These are phyloP conservation scores for Amaurobius ferox DNA, from an alignment of 2,888 invertebrate genomes.

Conservation along the genomic window DNA sequence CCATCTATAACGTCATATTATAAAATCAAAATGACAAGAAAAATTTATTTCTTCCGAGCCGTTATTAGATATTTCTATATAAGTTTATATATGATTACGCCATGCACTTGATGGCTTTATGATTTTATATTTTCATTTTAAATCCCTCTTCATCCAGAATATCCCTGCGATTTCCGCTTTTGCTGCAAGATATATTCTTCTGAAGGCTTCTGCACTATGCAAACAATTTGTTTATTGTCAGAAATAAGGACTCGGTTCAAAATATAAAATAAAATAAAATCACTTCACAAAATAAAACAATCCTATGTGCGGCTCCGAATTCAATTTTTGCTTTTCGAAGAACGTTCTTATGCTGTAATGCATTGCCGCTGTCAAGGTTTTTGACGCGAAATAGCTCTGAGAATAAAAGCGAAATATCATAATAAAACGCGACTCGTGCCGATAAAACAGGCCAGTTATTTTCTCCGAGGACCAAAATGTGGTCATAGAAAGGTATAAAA, in stretches of 20 bases:
- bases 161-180: neutral
- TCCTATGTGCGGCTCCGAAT: conserved; percentile 49
- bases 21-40: no score
- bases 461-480: conserved; percentile 41
- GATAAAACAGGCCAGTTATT: conserved; percentile 66
- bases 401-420: conserved; percentile 70
- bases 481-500: conserved; percentile 65
- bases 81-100: no score
- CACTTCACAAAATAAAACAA: conserved; percentile 65
- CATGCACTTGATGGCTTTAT: neutral
- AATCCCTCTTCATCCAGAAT: neutral
- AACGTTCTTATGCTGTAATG: conserved; percentile 59
- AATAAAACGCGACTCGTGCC: conserved; percentile 65
- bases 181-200: neutral
- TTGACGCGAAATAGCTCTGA: conserved; percentile 65
- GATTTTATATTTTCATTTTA: neutral
- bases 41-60: no score
- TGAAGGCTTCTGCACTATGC: conserved; percentile 31
- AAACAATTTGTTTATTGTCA: conserved; percentile 70
- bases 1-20: no score
- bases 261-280: conserved; percentile 54
- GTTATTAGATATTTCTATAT: no score
- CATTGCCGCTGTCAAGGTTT: conserved; percentile 68
- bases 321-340: conserved; percentile 52
- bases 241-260: conserved; percentile 59